A percentile compares a stretch with the other conserved stretches of the same genome.
Evolutionary conservation across 2,113 vertebrate species (phyloP).

Genomic region (Salvator merianae): DNA sequence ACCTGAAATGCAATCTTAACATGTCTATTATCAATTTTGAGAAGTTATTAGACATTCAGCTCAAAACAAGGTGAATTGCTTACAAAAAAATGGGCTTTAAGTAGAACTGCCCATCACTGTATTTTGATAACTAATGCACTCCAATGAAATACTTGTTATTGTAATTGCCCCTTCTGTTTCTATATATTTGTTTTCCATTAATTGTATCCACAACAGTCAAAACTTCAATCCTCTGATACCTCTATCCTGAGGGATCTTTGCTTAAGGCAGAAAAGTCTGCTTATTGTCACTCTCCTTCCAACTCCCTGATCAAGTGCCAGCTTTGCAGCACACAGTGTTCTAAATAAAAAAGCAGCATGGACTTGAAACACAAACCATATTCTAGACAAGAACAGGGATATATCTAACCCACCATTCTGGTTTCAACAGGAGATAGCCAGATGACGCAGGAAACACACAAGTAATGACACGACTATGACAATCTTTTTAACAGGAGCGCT

Average conservation of each 20-base stretch:
- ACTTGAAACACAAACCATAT: neutral
- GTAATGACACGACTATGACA: neutral
- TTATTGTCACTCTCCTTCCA: neutral
- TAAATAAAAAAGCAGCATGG: neutral
- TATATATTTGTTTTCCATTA: neutral
- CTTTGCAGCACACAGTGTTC: neutral
- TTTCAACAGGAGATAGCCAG: neutral
- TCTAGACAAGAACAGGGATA: neutral
- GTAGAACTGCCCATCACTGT: neutral
- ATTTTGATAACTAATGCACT: neutral
- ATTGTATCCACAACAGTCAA: neutral
- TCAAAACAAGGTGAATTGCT: neutral
- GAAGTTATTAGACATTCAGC: neutral
- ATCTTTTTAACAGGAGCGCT: neutral
- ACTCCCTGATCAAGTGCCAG: neutral
- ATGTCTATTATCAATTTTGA: neutral
- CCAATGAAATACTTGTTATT: neutral
- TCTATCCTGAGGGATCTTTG: neutral
- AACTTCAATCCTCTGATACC: too few relatives aligned
- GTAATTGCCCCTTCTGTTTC: neutral
- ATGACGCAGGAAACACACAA: neutral
- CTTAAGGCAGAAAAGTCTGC: neutral
- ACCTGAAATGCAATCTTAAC: neutral
- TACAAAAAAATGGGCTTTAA: neutral
- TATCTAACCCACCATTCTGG: neutral